These are phyloP conservation scores for Zaprionus lachaisei DNA, from an alignment of 1,140 invertebrate species.

Conservation along the genomic window DNA sequence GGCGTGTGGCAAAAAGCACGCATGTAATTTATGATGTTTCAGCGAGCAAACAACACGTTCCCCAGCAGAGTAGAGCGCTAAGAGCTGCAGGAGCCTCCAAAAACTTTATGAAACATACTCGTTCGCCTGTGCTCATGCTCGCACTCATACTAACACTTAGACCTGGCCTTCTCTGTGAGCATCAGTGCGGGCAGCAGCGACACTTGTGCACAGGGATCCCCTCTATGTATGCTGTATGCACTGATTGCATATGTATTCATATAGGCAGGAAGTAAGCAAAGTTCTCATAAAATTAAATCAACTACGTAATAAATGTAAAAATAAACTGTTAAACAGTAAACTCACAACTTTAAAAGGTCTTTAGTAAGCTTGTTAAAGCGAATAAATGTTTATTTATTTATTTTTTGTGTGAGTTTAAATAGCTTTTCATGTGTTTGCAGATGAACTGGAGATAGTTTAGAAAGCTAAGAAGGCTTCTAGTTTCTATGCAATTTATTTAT, in stretches of 20 bases:
- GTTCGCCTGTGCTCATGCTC: neutral
- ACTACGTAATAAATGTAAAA: neutral
- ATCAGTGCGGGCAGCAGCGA: constrained; percentile 10
- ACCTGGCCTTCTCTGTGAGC: neutral
- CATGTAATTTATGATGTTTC: constrained; percentile 82
- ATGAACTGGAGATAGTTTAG: neutral
- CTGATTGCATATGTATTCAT: neutral
- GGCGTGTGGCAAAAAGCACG: constrained; percentile 75
- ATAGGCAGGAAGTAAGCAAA: constrained; percentile 4
- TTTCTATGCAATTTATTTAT: no score
- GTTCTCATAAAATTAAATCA: neutral
- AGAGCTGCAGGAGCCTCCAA: constrained; percentile 41
- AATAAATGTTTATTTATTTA: neutral
- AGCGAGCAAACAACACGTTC: constrained; percentile 80
- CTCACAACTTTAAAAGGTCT: neutral
- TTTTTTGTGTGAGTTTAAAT: neutral
- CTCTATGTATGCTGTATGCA: neutral
- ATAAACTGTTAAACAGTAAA: neutral
- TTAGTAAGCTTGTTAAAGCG: neutral
- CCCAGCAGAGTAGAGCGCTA: constrained; percentile 19
- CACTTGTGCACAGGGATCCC: constrained; percentile 41
- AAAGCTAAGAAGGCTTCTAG: no score
- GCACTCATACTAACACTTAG: neutral
- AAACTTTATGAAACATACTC: constrained; percentile 59
- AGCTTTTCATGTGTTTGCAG: neutral